Evolutionary conservation across 1,140 invertebrate species (phyloP).

Genomic region (Eriosoma lanigerum): DNA sequence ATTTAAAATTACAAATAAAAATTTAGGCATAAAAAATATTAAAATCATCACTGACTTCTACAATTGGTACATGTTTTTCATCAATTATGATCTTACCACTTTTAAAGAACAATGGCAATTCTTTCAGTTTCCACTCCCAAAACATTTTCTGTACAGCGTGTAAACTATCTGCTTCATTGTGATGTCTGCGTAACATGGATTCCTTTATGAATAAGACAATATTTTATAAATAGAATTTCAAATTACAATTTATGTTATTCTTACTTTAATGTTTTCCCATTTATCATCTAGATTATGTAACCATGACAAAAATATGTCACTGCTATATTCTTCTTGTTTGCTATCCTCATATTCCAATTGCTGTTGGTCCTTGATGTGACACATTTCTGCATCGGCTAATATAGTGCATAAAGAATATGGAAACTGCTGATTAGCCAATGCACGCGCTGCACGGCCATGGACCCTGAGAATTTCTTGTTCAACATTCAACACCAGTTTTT

Average conservation of each 20-base stretch:
- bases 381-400: slow-evolving; percentile 89
- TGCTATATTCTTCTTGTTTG: slow-evolving; percentile 89
- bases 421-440: slow-evolving; percentile 85
- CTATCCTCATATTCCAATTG: slow-evolving; percentile 87
- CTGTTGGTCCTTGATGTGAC: slow-evolving; percentile 89
- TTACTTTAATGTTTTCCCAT: slow-evolving; percentile 96
- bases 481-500: slow-evolving; percentile 87
- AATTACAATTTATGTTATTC: neutral
- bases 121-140: slow-evolving; percentile 95
- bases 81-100: slow-evolving; percentile 76
- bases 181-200: slow-evolving; percentile 86
- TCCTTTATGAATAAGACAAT: slow-evolving; percentile 65
- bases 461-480: too few relatives aligned
- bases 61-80: slow-evolving; percentile 86
- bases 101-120: slow-evolving; percentile 76
- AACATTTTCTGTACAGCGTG: slow-evolving; percentile 93
- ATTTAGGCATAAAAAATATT: slow-evolving; percentile 47
- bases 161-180: slow-evolving; percentile 92
- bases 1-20: too few relatives aligned
- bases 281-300: slow-evolving; percentile 96
- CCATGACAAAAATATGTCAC: slow-evolving; percentile 92
- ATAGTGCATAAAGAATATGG: slow-evolving; percentile 93
- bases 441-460: slow-evolving; percentile 87
- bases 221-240: too few relatives aligned
- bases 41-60: slow-evolving; percentile 91